These are phyloP conservation scores for Apocheima hispidaria DNA, from an alignment of 2,888 invertebrate species.

Conservation along the genomic window DNA sequence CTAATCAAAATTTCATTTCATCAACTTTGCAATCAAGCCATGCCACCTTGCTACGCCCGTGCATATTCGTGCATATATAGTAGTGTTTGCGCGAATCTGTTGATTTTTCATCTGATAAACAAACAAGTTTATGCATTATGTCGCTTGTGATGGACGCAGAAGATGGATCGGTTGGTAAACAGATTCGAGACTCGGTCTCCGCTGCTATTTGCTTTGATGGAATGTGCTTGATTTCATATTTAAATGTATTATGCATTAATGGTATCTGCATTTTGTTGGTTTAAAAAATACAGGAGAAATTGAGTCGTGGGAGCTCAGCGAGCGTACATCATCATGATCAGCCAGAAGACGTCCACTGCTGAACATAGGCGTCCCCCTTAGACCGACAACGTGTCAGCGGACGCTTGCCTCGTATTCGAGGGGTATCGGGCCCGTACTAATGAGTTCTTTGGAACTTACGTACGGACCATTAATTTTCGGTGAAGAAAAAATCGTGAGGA, in stretches of 20 bases:
- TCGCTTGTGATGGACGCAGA: slow-evolving; percentile 34
- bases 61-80: too few species aligned
- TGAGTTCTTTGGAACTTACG: too few species aligned
- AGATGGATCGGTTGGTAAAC: slow-evolving; percentile 40
- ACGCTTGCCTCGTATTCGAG: too few species aligned
- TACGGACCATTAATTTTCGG: too few species aligned
- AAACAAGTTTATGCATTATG: slow-evolving; percentile 49
- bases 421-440: too few species aligned
- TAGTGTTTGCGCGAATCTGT: slow-evolving; percentile 40
- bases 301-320: too few species aligned
- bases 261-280: not conserved
- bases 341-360: too few species aligned
- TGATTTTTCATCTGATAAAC: slow-evolving; percentile 45
- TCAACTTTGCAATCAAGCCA: slow-evolving; percentile 23
- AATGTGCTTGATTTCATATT: slow-evolving; percentile 17
- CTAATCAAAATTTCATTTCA: not conserved
- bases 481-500: too few species aligned
- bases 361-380: too few species aligned
- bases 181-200: slow-evolving; percentile 10
- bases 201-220: slow-evolving; percentile 27
- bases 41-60: slow-evolving; percentile 8
- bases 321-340: too few species aligned
- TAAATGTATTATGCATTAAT: slow-evolving; percentile 12
- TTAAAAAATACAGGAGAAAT: slow-evolving; percentile 5
- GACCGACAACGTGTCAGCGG: too few species aligned